phyloP scores from a whole-genome alignment of 2,797 vertebrate genomes.

The Monodelphis domestica region DNA sequence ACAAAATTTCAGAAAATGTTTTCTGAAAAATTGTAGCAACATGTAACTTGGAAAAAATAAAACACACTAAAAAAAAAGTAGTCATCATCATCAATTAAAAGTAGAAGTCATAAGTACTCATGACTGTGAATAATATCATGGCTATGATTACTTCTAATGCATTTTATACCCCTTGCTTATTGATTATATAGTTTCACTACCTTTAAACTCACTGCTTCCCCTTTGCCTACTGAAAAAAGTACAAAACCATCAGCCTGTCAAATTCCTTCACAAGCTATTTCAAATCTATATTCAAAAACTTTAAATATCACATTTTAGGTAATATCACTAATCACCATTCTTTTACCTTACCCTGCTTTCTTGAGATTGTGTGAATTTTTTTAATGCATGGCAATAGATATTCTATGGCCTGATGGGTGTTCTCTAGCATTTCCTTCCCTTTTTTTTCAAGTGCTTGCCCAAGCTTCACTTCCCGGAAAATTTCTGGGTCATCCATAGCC shows the following conservation, averaged over 20 bases:
- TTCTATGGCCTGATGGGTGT: neutral
- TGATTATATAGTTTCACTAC: neutral
- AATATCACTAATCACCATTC: neutral
- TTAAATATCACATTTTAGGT: neutral
- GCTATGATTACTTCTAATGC: neutral
- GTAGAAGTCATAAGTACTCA: neutral
- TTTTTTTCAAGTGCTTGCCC: neutral
- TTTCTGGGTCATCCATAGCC: neutral
- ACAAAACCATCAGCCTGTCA: neutral
- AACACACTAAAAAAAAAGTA: too few species aligned
- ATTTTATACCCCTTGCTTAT: neutral
- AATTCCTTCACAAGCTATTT: neutral
- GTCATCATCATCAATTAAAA: neutral
- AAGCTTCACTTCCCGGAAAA: neutral
- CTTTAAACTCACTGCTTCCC: neutral
- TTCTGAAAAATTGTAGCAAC: too few species aligned
- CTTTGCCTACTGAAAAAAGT: neutral
- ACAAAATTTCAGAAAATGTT: too few species aligned
- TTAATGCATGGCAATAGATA: neutral
- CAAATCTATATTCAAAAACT: too few species aligned
- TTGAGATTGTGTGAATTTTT: neutral
- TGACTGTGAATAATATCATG: neutral
- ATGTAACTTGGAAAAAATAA: too few species aligned
- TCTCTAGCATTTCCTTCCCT: neutral
- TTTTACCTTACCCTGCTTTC: too few species aligned